Evolutionary conservation across 1,140 invertebrate genomes (phyloP).

Genomic region (Thaumatotibia leucotreta): DNA sequence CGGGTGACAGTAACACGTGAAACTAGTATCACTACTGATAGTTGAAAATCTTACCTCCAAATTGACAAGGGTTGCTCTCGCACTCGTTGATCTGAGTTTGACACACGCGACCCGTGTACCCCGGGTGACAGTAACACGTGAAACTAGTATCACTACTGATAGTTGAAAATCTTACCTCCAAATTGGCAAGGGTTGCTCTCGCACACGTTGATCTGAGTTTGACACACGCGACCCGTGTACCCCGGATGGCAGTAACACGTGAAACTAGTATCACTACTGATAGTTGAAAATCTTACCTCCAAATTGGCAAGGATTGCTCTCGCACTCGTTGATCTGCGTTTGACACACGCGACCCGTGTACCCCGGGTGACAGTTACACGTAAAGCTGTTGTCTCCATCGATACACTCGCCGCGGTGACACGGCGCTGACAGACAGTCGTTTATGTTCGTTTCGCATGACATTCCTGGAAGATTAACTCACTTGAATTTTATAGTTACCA

Average conservation of each 20-base stretch:
- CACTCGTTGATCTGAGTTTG: too few species aligned
- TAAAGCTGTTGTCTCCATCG: constrained; percentile 93
- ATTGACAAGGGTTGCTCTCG: too few species aligned
- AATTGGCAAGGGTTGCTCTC: constrained; percentile 94
- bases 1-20: too few species aligned
- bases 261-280: background rate
- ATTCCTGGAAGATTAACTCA: constrained; percentile 75
- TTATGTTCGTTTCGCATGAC: constrained; percentile 94
- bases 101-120: too few species aligned
- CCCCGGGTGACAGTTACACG: constrained; percentile 90
- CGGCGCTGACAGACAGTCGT: constrained; percentile 92
- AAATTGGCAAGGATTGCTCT: constrained; percentile 93
- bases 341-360: constrained; percentile 94
- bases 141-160: too few species aligned
- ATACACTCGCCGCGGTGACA: constrained; percentile 92
- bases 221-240: constrained; percentile 92
- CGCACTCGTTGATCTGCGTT: constrained; percentile 95
- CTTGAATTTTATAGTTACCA: too few species aligned
- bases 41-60: too few species aligned
- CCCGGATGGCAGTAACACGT: constrained; percentile 91
- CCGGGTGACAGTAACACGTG: too few species aligned
- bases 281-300: constrained; percentile 76
- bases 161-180: constrained; percentile 83
- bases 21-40: too few species aligned
- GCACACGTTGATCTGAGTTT: constrained; percentile 96